These are phyloP conservation scores for Pachyramphus minor DNA, from an alignment of 2,113 vertebrate species.

Conservation along the genomic window DNA sequence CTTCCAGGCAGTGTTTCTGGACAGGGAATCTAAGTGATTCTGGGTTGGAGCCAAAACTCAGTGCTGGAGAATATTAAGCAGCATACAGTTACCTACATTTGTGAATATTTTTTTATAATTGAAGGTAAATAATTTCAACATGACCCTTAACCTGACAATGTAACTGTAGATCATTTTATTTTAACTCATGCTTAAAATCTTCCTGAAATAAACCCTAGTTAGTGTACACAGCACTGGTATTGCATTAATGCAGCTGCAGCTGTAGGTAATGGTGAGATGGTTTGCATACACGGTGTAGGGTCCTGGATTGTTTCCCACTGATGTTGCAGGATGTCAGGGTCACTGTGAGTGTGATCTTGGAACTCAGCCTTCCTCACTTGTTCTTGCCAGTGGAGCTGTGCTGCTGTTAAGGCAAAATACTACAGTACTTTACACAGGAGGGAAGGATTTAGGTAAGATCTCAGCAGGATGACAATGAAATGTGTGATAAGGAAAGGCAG, in stretches of 20 bases:
- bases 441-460: background rate
- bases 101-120: background rate
- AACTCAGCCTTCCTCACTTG: background rate
- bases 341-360: fast-evolving
- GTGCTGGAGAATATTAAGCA: background rate
- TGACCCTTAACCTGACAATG: background rate
- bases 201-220: background rate
- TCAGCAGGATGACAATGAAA: background rate
- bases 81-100: background rate
- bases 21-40: background rate
- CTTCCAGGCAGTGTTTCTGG: background rate
- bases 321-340: background rate
- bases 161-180: background rate
- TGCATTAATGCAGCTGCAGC: background rate
- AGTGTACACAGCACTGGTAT: background rate
- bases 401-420: background rate
- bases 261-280: fast-evolving
- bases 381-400: background rate
- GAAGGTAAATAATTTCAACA: background rate
- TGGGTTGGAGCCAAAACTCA: background rate
- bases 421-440: background rate
- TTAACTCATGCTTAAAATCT: background rate
- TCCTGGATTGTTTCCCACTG: background rate
- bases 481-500: background rate
- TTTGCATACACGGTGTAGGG: fast-evolving